These are phyloP conservation scores for Lutjanus erythropterus DNA, from an alignment of 2,113 vertebrate genomes.

Conservation along the genomic window DNA sequence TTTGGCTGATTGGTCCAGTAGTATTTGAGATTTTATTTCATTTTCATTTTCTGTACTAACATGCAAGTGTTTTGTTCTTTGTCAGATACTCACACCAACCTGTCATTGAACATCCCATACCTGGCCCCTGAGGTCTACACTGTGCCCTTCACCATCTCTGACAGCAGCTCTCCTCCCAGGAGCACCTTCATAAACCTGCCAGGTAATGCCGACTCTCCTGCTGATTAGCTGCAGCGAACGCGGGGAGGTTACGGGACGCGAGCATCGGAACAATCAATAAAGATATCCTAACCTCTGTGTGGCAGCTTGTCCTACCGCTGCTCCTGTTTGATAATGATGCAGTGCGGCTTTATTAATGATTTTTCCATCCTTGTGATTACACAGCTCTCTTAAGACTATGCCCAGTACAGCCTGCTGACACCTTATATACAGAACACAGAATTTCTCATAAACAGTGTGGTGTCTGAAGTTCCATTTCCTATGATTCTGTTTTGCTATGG, in stretches of 20 bases:
- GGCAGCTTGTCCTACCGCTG: constrained; percentile 40
- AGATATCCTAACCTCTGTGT: constrained; percentile 37
- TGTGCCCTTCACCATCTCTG: constrained; percentile 86
- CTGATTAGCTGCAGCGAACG: constrained; percentile 12
- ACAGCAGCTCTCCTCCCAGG: constrained; percentile 81
- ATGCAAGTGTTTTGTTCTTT: constrained; percentile 24
- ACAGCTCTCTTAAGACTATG: constrained; percentile 38
- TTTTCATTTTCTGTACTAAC: too few relatives aligned
- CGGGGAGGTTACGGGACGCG: constrained; percentile 24
- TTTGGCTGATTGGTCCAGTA: too few relatives aligned
- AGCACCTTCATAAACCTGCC: constrained; percentile 85
- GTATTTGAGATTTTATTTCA: background rate
- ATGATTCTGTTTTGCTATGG: too few relatives aligned
- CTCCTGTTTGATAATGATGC: constrained; percentile 56
- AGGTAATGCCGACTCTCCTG: constrained; percentile 77
- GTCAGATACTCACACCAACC: constrained; percentile 87
- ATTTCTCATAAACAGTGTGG: background rate
- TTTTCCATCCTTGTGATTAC: constrained; percentile 59
- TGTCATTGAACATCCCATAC: constrained; percentile 86
- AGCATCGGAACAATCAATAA: constrained; percentile 59
- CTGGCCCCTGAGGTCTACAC: constrained; percentile 86
- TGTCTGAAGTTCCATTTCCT: too few relatives aligned
- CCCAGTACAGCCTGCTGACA: constrained; percentile 20
- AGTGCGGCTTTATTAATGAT: constrained; percentile 50
- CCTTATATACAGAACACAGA: constrained; percentile 5